Percentiles rank a stretch among this genome's conserved stretches.
These are phyloP conservation scores for Cavia aperea DNA, from an alignment of 2,113 vertebrate species.

Conservation along the genomic window DNA sequence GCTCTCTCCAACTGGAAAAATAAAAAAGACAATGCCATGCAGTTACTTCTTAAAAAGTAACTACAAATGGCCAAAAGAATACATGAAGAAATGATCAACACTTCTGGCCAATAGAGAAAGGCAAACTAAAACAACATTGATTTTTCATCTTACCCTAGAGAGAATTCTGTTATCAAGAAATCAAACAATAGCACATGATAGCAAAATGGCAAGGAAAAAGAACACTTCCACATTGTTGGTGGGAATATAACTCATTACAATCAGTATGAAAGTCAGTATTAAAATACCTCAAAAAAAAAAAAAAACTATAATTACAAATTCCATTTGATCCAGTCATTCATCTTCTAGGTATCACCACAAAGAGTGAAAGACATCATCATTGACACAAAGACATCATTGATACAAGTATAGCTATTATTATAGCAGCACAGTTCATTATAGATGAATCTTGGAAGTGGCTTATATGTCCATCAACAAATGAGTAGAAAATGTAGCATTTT, in stretches of 20 bases:
- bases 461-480: neutral
- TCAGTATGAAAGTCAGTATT: neutral
- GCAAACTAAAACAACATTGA: neutral
- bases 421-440: neutral
- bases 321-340: neutral
- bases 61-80: neutral
- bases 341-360: neutral
- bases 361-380: neutral
- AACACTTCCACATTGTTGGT: neutral
- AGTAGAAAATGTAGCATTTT: neutral
- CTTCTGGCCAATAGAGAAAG: neutral
- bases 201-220: neutral
- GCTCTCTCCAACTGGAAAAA: neutral
- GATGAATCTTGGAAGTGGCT: neutral
- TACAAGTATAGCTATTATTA: neutral
- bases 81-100: neutral
- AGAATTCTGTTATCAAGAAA: neutral
- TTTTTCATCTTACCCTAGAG: neutral
- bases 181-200: neutral
- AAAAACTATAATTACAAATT: neutral
- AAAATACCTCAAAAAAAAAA: neutral
- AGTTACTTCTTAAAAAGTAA: neutral
- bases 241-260: neutral
- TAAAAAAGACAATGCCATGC: neutral
- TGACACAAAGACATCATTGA: neutral